phyloP scores from a whole-genome alignment of 2,797 vertebrate genomes.

The Malurus leucopterus region DNA sequence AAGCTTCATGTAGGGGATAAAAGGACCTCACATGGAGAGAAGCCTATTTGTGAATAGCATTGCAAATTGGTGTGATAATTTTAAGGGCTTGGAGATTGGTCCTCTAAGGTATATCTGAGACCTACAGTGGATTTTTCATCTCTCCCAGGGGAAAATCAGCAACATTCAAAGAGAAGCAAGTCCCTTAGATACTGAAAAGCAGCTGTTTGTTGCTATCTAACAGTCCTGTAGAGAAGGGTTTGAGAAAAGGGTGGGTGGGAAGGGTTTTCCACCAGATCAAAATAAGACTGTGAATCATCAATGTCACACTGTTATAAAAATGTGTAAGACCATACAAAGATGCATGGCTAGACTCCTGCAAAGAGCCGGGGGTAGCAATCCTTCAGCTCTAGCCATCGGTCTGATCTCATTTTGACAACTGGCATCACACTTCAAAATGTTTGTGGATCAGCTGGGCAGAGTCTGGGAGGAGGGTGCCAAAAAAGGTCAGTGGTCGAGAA shows the following conservation, averaged over 20 bases:
- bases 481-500: not conserved
- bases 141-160: not conserved
- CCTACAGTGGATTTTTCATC: not conserved
- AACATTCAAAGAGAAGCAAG: not conserved
- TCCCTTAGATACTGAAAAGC: not conserved
- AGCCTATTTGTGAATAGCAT: not conserved
- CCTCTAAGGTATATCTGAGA: not conserved
- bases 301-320: slow-evolving; percentile 1
- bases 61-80: not conserved
- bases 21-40: not conserved
- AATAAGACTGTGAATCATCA: slow-evolving; percentile 8
- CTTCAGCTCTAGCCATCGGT: not conserved
- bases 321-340: slow-evolving; percentile 10
- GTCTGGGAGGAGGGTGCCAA: not conserved
- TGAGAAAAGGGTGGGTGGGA: slow-evolving; percentile 10
- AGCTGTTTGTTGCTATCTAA: not conserved
- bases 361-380: not conserved
- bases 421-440: not conserved
- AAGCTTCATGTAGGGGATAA: not conserved
- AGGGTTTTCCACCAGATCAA: slow-evolving; percentile 24
- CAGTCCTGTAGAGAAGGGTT: not conserved
- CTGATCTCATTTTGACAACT: not conserved
- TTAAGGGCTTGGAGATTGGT: not conserved
- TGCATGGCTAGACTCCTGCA: not conserved
- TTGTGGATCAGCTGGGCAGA: not conserved